Evolutionary conservation across 2,113 vertebrate genomes (phyloP).

Genomic region (Xiphophorus hellerii): DNA sequence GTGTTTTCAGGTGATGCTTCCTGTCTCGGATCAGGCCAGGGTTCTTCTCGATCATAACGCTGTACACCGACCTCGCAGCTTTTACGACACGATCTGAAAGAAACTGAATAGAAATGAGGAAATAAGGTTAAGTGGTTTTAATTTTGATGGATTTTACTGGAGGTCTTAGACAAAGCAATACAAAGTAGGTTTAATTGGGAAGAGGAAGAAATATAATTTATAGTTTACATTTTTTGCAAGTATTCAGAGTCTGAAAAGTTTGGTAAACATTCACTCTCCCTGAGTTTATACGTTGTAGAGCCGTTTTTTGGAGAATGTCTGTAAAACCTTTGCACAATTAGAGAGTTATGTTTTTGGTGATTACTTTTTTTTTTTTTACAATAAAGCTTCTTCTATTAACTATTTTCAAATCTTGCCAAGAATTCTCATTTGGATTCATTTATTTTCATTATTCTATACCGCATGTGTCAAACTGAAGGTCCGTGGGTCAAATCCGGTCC

Average conservation of each 20-base stretch:
- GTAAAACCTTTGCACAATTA: not conserved
- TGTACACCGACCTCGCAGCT: constrained; percentile 85
- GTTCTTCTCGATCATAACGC: constrained; percentile 78
- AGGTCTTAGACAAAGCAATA: no score
- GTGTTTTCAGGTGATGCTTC: constrained; percentile 90
- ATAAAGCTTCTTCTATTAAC: not conserved
- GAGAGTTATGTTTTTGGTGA: not conserved
- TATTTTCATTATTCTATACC: not conserved
- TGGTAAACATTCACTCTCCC: not conserved
- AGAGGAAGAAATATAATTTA: not conserved
- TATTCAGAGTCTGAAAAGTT: not conserved
- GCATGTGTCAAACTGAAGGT: no score
- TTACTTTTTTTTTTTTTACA: not conserved
- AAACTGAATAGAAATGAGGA: constrained; percentile 75
- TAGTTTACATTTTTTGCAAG: not conserved
- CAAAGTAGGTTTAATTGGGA: not conserved
- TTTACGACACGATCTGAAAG: constrained; percentile 86
- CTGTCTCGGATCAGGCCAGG: constrained; percentile 88
- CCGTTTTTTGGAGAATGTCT: not conserved
- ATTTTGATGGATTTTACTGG: no score
- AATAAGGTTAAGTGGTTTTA: not conserved
- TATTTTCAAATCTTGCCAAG: not conserved
- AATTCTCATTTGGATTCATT: not conserved
- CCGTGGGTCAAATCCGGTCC: no score
- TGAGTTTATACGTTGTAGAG: not conserved